These are phyloP conservation scores for Acholoe squamosa DNA, from an alignment of 2,888 invertebrate species.

Conservation along the genomic window DNA sequence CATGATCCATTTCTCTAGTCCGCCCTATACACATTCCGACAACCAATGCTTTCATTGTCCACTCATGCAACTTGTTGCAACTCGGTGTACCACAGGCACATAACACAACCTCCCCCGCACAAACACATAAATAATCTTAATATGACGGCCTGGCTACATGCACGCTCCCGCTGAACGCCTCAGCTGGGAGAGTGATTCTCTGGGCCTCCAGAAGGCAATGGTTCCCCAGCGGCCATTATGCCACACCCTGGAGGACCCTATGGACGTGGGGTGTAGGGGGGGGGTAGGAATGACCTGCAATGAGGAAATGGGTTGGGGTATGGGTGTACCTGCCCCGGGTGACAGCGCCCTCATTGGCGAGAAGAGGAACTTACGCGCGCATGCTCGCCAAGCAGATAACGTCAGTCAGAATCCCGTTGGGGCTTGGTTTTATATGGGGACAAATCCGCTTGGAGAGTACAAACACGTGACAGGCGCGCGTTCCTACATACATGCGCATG, in stretches of 20 bases:
- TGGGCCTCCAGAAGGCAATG: constrained; percentile 9
- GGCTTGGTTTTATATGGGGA: background rate
- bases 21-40: no score
- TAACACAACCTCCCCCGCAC: background rate
- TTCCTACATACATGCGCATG: no score
- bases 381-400: constrained; percentile 14
- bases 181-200: background rate
- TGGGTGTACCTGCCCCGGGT: background rate
- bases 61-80: background rate
- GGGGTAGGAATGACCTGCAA: background rate
- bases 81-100: background rate
- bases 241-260: background rate
- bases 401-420: background rate
- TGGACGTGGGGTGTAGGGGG: background rate
- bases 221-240: background rate
- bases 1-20: background rate
- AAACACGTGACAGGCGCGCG: background rate
- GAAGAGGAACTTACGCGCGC: background rate
- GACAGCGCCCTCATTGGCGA: background rate
- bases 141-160: constrained; percentile 3
- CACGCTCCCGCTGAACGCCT: background rate
- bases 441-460: constrained; percentile 17
- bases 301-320: background rate
- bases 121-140: constrained; percentile 21
- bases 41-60: background rate